Base-by-base conservation (phyloP, 2,888 invertebrate genomes). In the Cyrtodaria siliqua region DNA sequence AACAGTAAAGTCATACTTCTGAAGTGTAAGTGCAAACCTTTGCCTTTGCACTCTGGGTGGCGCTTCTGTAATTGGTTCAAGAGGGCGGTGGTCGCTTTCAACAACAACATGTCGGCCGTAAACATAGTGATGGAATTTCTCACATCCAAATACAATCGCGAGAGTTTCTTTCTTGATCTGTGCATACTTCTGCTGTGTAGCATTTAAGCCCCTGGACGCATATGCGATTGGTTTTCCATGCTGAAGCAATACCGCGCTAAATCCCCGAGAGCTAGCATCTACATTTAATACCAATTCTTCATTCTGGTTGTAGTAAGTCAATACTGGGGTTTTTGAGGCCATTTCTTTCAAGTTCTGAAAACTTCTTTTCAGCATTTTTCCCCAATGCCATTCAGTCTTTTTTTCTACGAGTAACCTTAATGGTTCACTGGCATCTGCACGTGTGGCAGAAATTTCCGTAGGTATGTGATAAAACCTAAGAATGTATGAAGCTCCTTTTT, bases 1-100 rank as follows among this genome's bases (percentile, higher is more conserved):
- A 4, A 80, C 80, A n/a, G n/a, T n/a, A n/a, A 76, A 50, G 52
- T 79, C 74, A 70, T 75, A 75, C 29, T 74, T 70, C 59, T 79
- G 78, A 1, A 72, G n/a, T n/a, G n/a, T n/a, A n/a, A n/a, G n/a
- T n/a, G 24, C 26, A 16, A 12, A 38, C n/a, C 16, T 61, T 33
- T 2, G 29, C n/a, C 68, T 64, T 60, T 52, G 14, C 38, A 56
- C 8, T 62, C 27, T 29, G 20, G 60, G 57, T 52, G 73, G 76
- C 27, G 59, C 38, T 12, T 70, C 49, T 20, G 40, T 26, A 4
- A 77, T 24, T 2, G 59, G 53, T 24, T 77, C 73, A n/a, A 23
- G 40, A 20, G 33, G n/a, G n/a, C n/a, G n/a, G n/a, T n/a, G n/a
- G n/a, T n/a, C n/a, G n/a, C n/a, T n/a, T n/a, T n/a, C n/a, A n/a